Evolutionary conservation across 1,140 invertebrate genomes (phyloP), one percentile per base, ranked within the genome.

Genomic region (Camponotus floridanus): DNA sequence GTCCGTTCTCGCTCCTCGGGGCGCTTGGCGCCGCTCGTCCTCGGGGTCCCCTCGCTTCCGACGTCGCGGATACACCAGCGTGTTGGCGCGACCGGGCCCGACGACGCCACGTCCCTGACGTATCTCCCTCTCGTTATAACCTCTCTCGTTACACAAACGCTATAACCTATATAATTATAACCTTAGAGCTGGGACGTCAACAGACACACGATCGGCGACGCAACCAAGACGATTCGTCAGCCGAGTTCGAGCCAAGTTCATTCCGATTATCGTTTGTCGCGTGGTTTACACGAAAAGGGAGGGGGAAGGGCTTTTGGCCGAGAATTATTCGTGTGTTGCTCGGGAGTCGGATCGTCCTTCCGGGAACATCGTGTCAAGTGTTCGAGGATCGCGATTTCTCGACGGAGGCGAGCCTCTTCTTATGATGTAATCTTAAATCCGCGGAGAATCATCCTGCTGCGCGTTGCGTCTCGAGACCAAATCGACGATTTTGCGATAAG

Each of bases 81-180:
- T 79, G 8, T 5, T 1, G n/a, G 39, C 21, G 6, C 13, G 3
- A 3, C 15, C 9, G 39, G 9, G n/a, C 5, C 6, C 31, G 62
- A 7, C 62, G 21, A 80, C 48, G 65, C 65, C 78, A 70, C 65
- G 68, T 73, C 21, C 13, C 13, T n/a, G 39, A 13, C 55, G 18
- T 26, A 51, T 68, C 2, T 9, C 36, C 55, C 15, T 36, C 26
- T 73, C 36, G 0, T 33, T 91, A 88, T 89, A 88, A 87, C 88
- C 90, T 92, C 74, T 84, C 48, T 51, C 48, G 48, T 15, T 26
- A 26, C 48, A 45, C 42, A 45, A 80, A 76, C 70, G 51, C 85
- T 92, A 94, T 94, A 94, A 94, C 93, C 93, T 94, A 93, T 92
- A 92, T 92, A 93, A 91, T 93, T 86, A 76, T 36, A 83, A 84